Evolutionary conservation across 1,140 invertebrate species (phyloP).

Genomic region (Micrasema minimum): DNA sequence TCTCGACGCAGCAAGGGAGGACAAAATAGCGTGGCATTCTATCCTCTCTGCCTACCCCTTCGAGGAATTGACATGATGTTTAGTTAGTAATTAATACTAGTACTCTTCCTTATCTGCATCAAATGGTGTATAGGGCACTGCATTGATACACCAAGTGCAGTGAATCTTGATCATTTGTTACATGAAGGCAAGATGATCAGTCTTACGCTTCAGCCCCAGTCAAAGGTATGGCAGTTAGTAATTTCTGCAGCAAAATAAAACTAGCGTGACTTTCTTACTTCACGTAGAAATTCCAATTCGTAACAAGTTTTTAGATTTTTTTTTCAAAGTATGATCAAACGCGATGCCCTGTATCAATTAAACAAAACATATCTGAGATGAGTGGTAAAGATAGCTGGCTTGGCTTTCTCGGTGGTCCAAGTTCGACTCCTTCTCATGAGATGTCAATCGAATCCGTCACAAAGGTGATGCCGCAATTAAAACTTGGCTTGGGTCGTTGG

Average conservation of each 20-base stretch:
- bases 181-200: too few relatives aligned
- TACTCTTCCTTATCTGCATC: neutral
- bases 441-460: slow-evolving; percentile 3
- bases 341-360: neutral
- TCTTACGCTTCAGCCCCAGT: neutral
- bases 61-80: too few relatives aligned
- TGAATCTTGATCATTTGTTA: too few relatives aligned
- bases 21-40: neutral
- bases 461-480: slow-evolving; percentile 10
- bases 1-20: neutral
- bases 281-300: neutral
- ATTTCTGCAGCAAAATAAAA: neutral
- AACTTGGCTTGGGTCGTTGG: neutral
- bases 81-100: neutral
- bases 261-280: too few relatives aligned
- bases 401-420: neutral
- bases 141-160: too few relatives aligned
- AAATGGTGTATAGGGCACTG: too few relatives aligned
- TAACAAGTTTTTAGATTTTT: neutral
- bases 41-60: too few relatives aligned
- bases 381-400: neutral
- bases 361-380: slow-evolving; percentile 1
- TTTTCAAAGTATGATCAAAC: neutral
- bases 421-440: neutral
- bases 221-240: neutral